Conservation (phyloP, 2,113 vertebrate genomes). For the Labeo catla region DNA sequence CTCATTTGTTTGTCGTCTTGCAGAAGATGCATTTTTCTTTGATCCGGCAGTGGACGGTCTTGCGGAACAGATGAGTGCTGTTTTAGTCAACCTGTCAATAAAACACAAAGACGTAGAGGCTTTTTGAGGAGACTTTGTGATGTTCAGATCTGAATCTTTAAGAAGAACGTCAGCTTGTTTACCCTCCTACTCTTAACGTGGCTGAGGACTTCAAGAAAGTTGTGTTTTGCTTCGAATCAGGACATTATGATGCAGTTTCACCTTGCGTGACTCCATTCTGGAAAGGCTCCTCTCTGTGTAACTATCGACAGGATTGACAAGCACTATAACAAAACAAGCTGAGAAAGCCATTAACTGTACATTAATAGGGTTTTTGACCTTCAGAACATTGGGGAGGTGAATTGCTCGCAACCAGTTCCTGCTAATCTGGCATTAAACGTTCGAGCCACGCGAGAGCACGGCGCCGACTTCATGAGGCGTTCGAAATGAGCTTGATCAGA, state of each 20-base stretch:
- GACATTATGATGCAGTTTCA: slow-evolving; percentile 2
- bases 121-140: background rate
- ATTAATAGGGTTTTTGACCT: slow-evolving; percentile 38
- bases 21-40: slow-evolving; percentile 13
- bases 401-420: background rate
- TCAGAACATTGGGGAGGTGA: slow-evolving; percentile 27
- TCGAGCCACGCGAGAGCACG: background rate
- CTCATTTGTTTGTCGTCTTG: slow-evolving; percentile 62
- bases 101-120: slow-evolving; percentile 7
- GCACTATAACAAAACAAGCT: slow-evolving; percentile 26
- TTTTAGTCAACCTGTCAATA: slow-evolving; percentile 8
- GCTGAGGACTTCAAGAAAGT: slow-evolving; percentile 5
- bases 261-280: slow-evolving; percentile 23
- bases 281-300: background rate
- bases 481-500: slow-evolving; percentile 54
- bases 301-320: slow-evolving; percentile 15
- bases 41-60: slow-evolving; percentile 2
- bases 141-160: background rate
- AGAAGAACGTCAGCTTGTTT: background rate
- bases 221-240: background rate
- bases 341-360: slow-evolving; percentile 38
- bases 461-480: background rate
- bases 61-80: background rate
- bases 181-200: background rate
- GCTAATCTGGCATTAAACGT: slow-evolving; percentile 9